Evolutionary conservation across 2,888 invertebrate species (phyloP), one percentile per base, ranked within the genome.

Genomic region (Laothoe populi): DNA sequence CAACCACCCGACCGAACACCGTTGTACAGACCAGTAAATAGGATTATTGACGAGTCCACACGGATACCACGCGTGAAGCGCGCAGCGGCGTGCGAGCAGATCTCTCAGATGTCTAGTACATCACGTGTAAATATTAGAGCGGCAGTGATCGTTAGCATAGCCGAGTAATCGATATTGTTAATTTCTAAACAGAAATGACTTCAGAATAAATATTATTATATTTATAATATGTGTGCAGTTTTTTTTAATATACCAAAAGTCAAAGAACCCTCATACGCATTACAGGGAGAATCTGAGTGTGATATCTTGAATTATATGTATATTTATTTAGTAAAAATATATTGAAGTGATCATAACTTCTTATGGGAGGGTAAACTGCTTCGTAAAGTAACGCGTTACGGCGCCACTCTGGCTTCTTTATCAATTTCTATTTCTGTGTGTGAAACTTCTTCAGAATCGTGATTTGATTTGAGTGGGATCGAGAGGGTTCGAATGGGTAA

Each of bases 141-240:
- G 70, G 66, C 64, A 61, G 70, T 68, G 67, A 67, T 67, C 13
- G 58, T 59, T 69, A 64, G 64, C 73, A 77, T 81, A 79, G 81
- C 78, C 68, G 82, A 53, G 31, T 53, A 81, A 79, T 79, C 81
- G 81, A 83, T 82, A 74, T 82, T 83, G 82, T 84, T 83, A 70
- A 82, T 77, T 80, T 84, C 82, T 83, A 78, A 81, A 78, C n/a
- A 57, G 58, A 76, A 74, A 78, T 80, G 79, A 83, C 81, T 80
- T 75, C 77, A 66, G 72, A 87, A 86, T 86, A 87, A 87, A 87
- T 87, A 87, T 89, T 87, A 87, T 89, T 90, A 90, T 90, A 90
- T 89, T 89, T 88, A 88, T 89, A 88, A 75, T 77, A 69, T 11
- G 1, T 8, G 10, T 35, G 53, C 16, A 16, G n/a, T 63, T 62